A percentile compares a stretch with the other conserved stretches of the same genome.
phyloP scores from a whole-genome alignment of 1,140 invertebrate species.

The Dendroctonus valens region DNA sequence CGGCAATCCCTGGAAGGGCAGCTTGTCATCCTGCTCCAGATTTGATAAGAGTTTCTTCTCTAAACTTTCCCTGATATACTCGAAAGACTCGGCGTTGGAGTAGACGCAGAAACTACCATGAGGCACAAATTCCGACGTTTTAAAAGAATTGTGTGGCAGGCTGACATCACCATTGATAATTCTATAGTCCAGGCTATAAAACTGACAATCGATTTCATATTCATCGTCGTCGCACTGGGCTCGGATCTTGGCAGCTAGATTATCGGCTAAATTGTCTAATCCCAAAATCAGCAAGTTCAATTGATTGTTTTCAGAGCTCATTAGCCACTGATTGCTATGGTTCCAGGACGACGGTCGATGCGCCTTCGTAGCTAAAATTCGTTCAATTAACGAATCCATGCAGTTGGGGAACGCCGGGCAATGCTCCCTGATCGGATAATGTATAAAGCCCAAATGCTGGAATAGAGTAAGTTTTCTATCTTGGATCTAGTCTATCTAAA shows the following conservation, averaged over 20 bases:
- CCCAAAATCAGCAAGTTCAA: slow-evolving; percentile 75
- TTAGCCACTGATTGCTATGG: slow-evolving; percentile 65
- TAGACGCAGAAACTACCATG: slow-evolving; percentile 88
- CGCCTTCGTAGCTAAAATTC: slow-evolving; percentile 69
- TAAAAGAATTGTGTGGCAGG: slow-evolving; percentile 73
- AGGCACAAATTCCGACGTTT: slow-evolving; percentile 73
- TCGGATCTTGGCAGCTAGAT: slow-evolving; percentile 75
- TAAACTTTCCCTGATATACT: slow-evolving; percentile 87
- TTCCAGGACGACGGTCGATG: slow-evolving; percentile 69
- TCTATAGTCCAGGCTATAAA: slow-evolving; percentile 81
- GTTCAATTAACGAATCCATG: slow-evolving; percentile 81
- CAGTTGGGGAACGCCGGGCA: slow-evolving; percentile 90
- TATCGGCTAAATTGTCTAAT: slow-evolving; percentile 72
- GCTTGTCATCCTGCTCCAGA: slow-evolving; percentile 84
- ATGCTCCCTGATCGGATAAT: slow-evolving; percentile 91
- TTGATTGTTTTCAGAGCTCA: slow-evolving; percentile 67
- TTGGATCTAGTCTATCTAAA: slow-evolving; percentile 88
- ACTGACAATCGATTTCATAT: slow-evolving; percentile 78
- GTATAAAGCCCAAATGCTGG: slow-evolving; percentile 93
- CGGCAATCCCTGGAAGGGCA: slow-evolving; percentile 80
- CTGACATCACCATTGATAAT: slow-evolving; percentile 84
- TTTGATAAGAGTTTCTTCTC: slow-evolving; percentile 90
- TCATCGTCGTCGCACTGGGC: slow-evolving; percentile 77
- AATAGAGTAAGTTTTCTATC: slow-evolving; percentile 92
- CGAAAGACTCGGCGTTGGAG: slow-evolving; percentile 86